Base-by-base conservation (phyloP, 1,140 invertebrate genomes). In the Scaptomyza pallida region DNA sequence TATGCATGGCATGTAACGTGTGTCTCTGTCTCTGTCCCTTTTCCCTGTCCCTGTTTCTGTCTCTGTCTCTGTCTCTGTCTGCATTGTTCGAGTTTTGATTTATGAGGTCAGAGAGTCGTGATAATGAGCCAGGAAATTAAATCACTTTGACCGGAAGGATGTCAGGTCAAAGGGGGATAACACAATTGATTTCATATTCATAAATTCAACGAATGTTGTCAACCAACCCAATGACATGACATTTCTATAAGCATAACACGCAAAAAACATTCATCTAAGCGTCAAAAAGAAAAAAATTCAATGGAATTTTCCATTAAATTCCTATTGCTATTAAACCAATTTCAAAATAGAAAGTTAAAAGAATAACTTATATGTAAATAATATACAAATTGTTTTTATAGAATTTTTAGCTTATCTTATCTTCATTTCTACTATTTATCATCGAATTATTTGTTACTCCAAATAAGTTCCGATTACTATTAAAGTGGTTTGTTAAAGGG, bases 51-150 rank as follows among this genome's bases (percentile, higher is more conserved):
- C 41, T 68, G 10, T 67, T 50, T 70, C 40, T 61, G 59, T 67
- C 71, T 63, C 71, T 6, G 0, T 63, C 68, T 60, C 52, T 68
- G 45, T 63, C 71, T 6, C 2, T 63, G 72, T 60, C 52, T 68
- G 45, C 63, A 78, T 41, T 75, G 57, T 63, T 70, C 55, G 63
- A 72, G 75, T 80, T 82, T 88, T 89, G 82, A 90, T 90, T 90
- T 90, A 90, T 90, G 88, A 67, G 88, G 78, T 83, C 88, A 88
- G 82, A 90, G 70, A 81, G 71, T 88, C 72, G 89, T 85, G 79
- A 90, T 90, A 90, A 90, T 90, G 82, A 90, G 82, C 82, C 82
- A 78, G 88, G 88, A 88, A 88, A 90, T 90, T 83, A 83, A 90
- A 90, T 88, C 82, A 85, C 82, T 88, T 88, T 90, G 73, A 90